A percentile compares a stretch with the other conserved stretches of the same genome.
Evolutionary conservation across 2,113 vertebrate species (phyloP).

Genomic region (Elaphurus davidianus): DNA sequence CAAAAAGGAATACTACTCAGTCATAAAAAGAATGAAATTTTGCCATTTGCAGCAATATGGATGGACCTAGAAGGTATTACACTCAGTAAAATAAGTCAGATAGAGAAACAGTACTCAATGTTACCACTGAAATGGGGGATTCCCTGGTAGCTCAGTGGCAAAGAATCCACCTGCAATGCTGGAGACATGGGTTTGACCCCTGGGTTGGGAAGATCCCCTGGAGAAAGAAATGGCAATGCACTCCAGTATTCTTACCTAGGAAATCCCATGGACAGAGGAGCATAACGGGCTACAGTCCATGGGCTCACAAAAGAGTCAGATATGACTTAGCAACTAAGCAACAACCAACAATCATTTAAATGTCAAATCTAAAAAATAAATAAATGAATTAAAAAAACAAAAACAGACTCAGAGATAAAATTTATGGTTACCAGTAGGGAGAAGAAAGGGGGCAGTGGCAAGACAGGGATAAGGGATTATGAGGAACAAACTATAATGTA

Average conservation of each 20-base stretch:
- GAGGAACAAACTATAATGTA: neutral
- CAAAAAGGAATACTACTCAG: neutral
- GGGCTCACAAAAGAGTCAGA: neutral
- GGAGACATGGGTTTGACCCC: neutral
- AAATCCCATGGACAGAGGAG: neutral
- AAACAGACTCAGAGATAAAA: neutral
- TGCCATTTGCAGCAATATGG: neutral
- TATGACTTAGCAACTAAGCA: neutral
- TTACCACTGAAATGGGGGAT: neutral
- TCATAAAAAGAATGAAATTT: neutral
- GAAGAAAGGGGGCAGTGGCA: neutral
- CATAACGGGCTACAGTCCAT: neutral
- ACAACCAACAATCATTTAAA: neutral
- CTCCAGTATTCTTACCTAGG: neutral
- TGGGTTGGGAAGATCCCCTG: neutral
- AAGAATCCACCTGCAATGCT: neutral
- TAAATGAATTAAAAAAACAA: neutral
- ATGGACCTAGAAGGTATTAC: neutral
- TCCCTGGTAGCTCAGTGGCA: neutral
- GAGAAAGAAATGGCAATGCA: neutral
- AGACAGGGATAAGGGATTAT: neutral
- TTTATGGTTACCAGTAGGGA: neutral
- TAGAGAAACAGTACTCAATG: neutral
- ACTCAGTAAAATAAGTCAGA: neutral
- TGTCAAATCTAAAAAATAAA: neutral